Base-by-base conservation (phyloP, 2,113 vertebrate species). In the Pyxicephalus adspersus region DNA sequence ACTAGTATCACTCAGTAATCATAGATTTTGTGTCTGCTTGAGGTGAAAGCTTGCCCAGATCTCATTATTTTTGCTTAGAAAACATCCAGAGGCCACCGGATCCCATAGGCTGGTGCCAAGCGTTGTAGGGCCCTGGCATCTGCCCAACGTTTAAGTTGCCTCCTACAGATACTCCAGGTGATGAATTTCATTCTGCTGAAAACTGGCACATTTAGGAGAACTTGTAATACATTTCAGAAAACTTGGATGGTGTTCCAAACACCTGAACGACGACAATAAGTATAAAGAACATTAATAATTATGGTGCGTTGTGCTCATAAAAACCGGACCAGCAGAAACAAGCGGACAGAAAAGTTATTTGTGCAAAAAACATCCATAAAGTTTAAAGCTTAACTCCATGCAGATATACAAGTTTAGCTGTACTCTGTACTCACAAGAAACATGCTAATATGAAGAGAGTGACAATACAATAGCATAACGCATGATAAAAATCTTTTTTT, bases 221-320 rank as follows among this genome's bases (percentile, higher is more conserved):
- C 15, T 65, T 65, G 20, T 7, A 57, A 57, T 13, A 26, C 15
- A 76, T 31, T 20, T 25, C 25, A 13, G 26, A 52, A 67, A 4
- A 19, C 64, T 78, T 34, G 57, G 28, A 78, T 55, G 54, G 7
- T 16, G 64, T 23, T 66, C 26, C 63, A 29, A 34, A 64, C 76
- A 78, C 76, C 76, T 78, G 76, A 64, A 78, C 13, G 19, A 2
- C 18, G 20, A 25, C 73, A 76, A 64, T 18, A 72, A 23, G 25
- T 8, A 17, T 22, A 72, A 72, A 54, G 23, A 54, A 26, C 28
- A 55, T 61, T 45, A 45, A 61, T 20, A 38, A 74, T 60, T 13
- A 60, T 29, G 18, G 7, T 18, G 15, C 13, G 4, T 26, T 2
- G 23, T 45, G 38, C 38, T 2, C 8, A 13, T 1, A 13, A 45